Evolutionary conservation across 92 coral and sea anemone genomes (phyloP), one percentile per base, ranked within the genome.

Genomic region (Zoanthus solanderi): DNA sequence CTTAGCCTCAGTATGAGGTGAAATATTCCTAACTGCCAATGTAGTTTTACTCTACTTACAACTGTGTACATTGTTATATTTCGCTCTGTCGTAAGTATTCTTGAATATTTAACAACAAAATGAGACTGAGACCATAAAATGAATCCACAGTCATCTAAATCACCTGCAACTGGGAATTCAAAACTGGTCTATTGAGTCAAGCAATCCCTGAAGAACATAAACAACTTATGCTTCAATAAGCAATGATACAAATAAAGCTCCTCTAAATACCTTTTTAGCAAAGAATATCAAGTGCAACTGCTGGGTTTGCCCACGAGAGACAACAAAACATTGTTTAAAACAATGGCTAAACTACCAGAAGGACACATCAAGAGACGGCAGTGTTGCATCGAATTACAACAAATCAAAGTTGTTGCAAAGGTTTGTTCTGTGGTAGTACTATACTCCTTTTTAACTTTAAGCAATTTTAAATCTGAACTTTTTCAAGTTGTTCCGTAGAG

Each of bases 331-430:
- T n/a, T 74, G 78, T 46, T 46, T 74, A 74, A 74, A 74, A n/a
- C 78, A 74, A 74, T 74, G 78, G 78, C 78, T 74, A 3, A 74
- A 56, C 32, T 74, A 74, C 78, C 23, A 56, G 5, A 74, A 42
- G 0, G 53, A 56, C 18, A 74, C 78, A 74, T 11, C 57, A 23
- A 11, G 78, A 4, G 56, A 74, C 57, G 57, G 57, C 56, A 74
- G 78, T 74, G 57, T 28, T 9, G 16, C 78, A 42, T 74, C 78
- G 78, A 42, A 74, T 42, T 30, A 74, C 57, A 74, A 74, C 18
- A 74, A 74, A 74, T 23, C 78, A 42, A 56, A 11, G 57, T 74
- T 74, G 78, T 74, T 74, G 11, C 78, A 28, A n/a, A 74, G 30
- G 57, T 74, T 1, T 0, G 57, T 74, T 74, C 78, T 74, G 78